Conservation (phyloP, 2,113 vertebrate genomes). For the Poeciliopsis retropinna region DNA sequence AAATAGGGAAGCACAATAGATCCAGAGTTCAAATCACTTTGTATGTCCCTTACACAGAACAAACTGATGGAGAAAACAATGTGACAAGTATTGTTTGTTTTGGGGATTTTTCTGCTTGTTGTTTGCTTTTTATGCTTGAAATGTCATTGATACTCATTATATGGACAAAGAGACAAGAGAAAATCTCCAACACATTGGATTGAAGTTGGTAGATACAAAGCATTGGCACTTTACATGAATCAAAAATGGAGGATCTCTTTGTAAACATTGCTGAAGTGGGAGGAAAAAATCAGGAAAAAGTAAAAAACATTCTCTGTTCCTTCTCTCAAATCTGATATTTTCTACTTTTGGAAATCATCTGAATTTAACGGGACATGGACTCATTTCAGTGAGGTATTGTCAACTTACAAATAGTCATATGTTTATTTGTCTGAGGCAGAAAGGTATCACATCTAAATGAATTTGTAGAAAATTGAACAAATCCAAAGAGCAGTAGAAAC, state of each 20-base stretch:
- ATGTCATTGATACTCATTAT: conserved; percentile 73
- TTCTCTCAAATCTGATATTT: conserved; percentile 45
- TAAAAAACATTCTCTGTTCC: conserved; percentile 66
- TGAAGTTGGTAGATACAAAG: conserved; percentile 90
- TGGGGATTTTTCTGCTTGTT: conserved; percentile 26
- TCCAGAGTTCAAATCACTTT: conserved; percentile 62
- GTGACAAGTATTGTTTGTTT: conserved; percentile 66
- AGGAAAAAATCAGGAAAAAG: conserved; percentile 47
- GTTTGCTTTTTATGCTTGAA: conserved; percentile 14
- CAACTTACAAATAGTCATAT: background rate
- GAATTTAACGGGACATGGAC: background rate
- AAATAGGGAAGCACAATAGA: conserved; percentile 74
- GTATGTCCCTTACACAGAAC: conserved; percentile 56
- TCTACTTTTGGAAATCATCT: background rate
- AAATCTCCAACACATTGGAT: conserved; percentile 79
- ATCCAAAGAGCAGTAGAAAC: background rate
- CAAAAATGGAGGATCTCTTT: conserved; percentile 55
- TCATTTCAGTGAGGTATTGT: background rate
- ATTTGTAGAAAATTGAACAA: background rate
- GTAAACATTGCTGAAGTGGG: conserved; percentile 57
- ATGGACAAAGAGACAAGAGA: conserved; percentile 59
- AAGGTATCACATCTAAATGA: background rate
- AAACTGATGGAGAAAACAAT: conserved; percentile 58
- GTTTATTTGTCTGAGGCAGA: background rate
- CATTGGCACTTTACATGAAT: conserved; percentile 85